These are phyloP conservation scores for Melanerpes formicivorus DNA, from an alignment of 2,113 vertebrate species.

Conservation along the genomic window DNA sequence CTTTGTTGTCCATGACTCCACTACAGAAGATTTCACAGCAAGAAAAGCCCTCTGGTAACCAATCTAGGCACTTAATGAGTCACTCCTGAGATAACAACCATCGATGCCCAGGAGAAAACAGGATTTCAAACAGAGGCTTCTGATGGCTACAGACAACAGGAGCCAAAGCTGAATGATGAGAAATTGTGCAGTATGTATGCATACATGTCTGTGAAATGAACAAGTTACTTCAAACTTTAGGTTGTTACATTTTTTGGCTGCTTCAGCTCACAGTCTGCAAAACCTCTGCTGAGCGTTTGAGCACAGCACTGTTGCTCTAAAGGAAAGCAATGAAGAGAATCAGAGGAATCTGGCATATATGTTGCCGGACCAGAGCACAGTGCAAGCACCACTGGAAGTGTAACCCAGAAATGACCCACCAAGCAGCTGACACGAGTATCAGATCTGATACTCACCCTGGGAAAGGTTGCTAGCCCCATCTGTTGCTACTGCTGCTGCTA, in stretches of 20 bases:
- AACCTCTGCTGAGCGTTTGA: conserved; percentile 10
- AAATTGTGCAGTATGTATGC: background rate
- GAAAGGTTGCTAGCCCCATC: conserved; percentile 37
- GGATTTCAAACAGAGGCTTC: conserved; percentile 5
- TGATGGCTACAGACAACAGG: background rate
- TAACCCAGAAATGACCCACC: background rate
- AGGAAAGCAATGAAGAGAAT: background rate
- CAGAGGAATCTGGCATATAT: background rate
- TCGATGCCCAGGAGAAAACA: background rate
- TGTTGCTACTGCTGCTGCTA: conserved; percentile 33
- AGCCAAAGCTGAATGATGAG: background rate
- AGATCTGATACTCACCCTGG: conserved; percentile 6
- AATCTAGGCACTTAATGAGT: conserved; percentile 8
- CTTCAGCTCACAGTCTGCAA: background rate
- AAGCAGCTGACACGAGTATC: conserved; percentile 27
- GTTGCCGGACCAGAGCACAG: background rate
- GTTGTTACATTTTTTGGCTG: background rate
- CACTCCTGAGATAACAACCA: conserved; percentile 13
- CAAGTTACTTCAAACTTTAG: background rate
- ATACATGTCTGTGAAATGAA: background rate
- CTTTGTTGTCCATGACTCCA: conserved; percentile 14
- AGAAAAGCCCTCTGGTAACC: conserved; percentile 33
- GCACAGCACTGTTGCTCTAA: background rate
- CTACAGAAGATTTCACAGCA: conserved; percentile 13
- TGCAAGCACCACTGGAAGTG: background rate